Percentiles rank a stretch among this genome's conserved stretches.
These are phyloP conservation scores for Heliconius congener DNA, from an alignment of 1,140 invertebrate species.

Conservation along the genomic window DNA sequence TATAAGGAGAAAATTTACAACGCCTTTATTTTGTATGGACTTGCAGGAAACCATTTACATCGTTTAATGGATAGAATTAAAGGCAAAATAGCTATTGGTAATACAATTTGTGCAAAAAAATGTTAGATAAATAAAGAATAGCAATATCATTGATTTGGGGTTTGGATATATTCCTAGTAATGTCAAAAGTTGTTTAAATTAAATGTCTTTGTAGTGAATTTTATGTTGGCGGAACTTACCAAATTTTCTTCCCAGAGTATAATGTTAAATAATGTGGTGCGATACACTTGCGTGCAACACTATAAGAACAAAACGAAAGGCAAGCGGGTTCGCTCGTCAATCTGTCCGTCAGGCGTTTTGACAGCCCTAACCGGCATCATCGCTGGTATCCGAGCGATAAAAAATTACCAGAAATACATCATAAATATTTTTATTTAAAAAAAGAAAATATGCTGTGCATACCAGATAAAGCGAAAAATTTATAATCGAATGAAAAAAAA, in stretches of 20 bases:
- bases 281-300: slow-evolving; percentile 59
- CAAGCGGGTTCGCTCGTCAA: slow-evolving; percentile 71
- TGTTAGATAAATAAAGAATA: background rate
- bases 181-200: slow-evolving; percentile 1
- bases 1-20: slow-evolving; percentile 32
- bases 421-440: slow-evolving; percentile 41
- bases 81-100: background rate
- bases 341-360: slow-evolving; percentile 73
- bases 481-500: background rate
- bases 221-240: slow-evolving; percentile 40
- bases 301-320: slow-evolving; percentile 68
- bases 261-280: slow-evolving; percentile 58
- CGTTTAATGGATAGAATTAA: background rate
- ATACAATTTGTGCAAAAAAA: background rate
- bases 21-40: slow-evolving; percentile 14
- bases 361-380: slow-evolving; percentile 78
- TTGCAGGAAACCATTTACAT: slow-evolving; percentile 14
- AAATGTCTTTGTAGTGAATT: slow-evolving; percentile 17
- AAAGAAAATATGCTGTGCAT: background rate
- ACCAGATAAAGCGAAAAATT: background rate
- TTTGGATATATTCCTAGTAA: background rate
- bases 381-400: slow-evolving; percentile 55
- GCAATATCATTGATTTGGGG: background rate
- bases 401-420: slow-evolving; percentile 57
- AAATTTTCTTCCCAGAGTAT: slow-evolving; percentile 50